phyloP scores from a whole-genome alignment of 2,797 vertebrate species.

The Mastacembelus armatus region DNA sequence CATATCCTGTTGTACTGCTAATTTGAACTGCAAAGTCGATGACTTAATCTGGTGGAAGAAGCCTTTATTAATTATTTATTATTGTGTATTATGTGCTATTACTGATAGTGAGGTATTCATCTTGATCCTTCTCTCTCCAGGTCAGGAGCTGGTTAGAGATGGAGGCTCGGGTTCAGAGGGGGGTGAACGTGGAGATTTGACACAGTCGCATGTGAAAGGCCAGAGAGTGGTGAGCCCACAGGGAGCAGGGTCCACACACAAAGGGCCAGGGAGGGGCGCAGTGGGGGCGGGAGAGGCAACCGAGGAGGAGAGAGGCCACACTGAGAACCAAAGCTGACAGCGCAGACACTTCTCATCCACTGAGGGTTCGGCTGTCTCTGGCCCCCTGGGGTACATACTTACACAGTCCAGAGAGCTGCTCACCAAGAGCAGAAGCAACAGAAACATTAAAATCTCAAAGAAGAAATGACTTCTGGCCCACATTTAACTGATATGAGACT shows the following conservation, averaged over 20 bases:
- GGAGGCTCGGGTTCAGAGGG: constrained; percentile 65
- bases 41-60: too few relatives aligned
- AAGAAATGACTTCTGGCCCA: constrained; percentile 70
- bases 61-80: too few relatives aligned
- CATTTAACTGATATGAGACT: constrained; percentile 58
- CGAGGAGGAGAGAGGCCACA: constrained; percentile 68
- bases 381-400: constrained; percentile 70
- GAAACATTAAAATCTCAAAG: constrained; percentile 60
- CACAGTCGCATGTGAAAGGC: constrained; percentile 87
- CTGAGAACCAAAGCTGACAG: constrained; percentile 84
- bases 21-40: background rate
- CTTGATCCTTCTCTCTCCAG: constrained; percentile 15
- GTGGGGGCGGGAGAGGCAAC: constrained; percentile 52
- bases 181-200: constrained; percentile 81
- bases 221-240: constrained; percentile 79
- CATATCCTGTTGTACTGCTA: too few relatives aligned
- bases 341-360: constrained; percentile 80
- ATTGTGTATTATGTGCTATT: background rate
- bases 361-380: constrained; percentile 73
- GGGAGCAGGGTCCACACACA: constrained; percentile 81
- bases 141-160: constrained; percentile 69
- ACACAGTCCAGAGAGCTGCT: constrained; percentile 43
- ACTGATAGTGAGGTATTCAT: background rate
- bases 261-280: constrained; percentile 74
- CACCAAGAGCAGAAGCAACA: constrained; percentile 34